Evolutionary conservation across 2,888 invertebrate species (phyloP).

Genomic region (Dugesia japonica): DNA sequence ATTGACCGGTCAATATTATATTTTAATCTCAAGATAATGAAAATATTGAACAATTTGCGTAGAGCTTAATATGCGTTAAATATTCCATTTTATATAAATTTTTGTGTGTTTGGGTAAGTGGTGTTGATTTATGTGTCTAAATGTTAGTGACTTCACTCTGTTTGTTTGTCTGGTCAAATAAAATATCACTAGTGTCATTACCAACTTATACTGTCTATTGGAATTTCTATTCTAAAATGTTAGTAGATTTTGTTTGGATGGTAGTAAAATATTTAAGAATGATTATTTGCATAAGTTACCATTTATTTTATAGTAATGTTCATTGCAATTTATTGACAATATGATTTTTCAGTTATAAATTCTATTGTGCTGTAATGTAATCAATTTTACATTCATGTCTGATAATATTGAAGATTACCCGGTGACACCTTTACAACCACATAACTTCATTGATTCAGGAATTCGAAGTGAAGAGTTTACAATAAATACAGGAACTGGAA

Average conservation of each 20-base stretch:
- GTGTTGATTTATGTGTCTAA: background rate
- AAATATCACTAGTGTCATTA: background rate
- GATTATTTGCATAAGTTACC: too few relatives aligned
- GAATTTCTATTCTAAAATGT: background rate
- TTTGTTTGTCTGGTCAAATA: background rate
- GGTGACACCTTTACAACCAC: constrained; percentile 10
- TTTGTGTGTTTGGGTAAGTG: background rate
- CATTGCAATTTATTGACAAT: too few relatives aligned
- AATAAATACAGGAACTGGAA: background rate
- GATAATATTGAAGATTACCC: constrained; percentile 28
- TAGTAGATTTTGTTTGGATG: background rate
- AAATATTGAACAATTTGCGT: too few relatives aligned
- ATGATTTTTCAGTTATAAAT: too few relatives aligned
- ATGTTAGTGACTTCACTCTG: too few relatives aligned
- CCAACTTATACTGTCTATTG: background rate
- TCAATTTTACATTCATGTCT: background rate
- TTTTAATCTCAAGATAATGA: too few relatives aligned
- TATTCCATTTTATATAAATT: background rate
- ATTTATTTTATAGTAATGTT: too few relatives aligned
- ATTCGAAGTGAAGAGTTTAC: background rate
- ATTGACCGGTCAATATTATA: too few relatives aligned
- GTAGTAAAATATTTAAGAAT: too few relatives aligned
- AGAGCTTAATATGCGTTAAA: too few relatives aligned
- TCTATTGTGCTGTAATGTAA: background rate
- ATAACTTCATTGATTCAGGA: background rate